Conservation (phyloP, 30 jellyfish, hydroid and myxozoan species). For the Turritopsis dohrnii region DNA sequence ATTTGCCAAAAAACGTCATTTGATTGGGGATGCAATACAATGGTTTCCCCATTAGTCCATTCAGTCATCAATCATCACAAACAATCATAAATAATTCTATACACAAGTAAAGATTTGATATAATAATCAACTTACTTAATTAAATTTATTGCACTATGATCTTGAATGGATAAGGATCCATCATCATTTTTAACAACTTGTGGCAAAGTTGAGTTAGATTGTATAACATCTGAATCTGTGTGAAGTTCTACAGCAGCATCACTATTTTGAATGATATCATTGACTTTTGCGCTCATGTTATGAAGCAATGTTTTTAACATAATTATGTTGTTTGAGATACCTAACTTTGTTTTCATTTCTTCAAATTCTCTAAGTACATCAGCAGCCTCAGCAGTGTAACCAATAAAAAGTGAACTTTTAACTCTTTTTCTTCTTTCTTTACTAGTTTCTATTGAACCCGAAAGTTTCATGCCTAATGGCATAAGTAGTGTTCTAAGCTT, state of each 20-base stretch:
- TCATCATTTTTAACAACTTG: neutral
- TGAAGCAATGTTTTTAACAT: constrained; percentile 5
- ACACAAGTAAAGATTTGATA: too few relatives aligned
- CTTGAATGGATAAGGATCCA: constrained; percentile 3
- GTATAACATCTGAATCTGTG: neutral
- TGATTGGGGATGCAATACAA: too few relatives aligned
- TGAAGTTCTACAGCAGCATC: constrained; percentile 1
- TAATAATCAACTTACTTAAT: neutral
- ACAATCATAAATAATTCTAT: too few relatives aligned
- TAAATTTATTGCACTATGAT: neutral
- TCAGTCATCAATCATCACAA: too few relatives aligned
- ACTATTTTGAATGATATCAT: neutral
- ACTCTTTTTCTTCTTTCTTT: constrained; percentile 9
- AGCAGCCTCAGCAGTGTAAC: constrained; percentile 21
- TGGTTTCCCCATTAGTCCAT: too few relatives aligned
- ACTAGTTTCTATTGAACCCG: neutral
- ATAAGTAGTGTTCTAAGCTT: neutral
- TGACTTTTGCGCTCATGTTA: neutral
- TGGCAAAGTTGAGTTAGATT: neutral
- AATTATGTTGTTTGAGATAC: neutral
- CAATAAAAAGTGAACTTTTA: constrained; percentile 19
- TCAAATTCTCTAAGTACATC: constrained; percentile 22
- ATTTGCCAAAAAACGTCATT: too few relatives aligned
- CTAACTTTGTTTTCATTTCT: neutral
- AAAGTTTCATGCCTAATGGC: constrained; percentile 7